Evolutionary conservation across 1,140 invertebrate species (phyloP), one percentile per base, ranked within the genome.

Genomic region (Teleogryllus occipitalis): DNA sequence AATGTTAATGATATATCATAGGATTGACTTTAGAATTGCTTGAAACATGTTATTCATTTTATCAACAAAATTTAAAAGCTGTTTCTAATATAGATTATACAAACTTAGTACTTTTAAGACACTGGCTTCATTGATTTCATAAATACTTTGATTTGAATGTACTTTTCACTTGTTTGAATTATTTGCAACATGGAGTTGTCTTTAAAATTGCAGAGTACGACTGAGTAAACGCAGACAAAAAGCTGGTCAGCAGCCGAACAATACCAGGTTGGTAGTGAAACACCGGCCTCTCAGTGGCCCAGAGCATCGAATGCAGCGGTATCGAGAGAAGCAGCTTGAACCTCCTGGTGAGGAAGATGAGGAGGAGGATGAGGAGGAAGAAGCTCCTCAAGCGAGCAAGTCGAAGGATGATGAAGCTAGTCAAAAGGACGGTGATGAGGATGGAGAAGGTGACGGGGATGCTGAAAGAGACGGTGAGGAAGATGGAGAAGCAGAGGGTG

Each of bases 161-260:
- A 21, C 8, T 8, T 74, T 18, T 74, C 7, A 12, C 0, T 1
- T 21, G 1, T 74, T 18, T 74, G n/a, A 8, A 74, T 27, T 21
- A 10, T 21, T 2, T 75, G 74, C 74, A 27, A n/a, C 47, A 22
- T 18, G 2, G 48, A 47, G 39, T 49, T 78, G 27, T 27, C 27
- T 47, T 39, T 18, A 65, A 14, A 2, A 79, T 82, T 82, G 21
- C 81, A 90, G 96, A 76, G 97, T 98, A 74, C 90, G 96, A 39
- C 87, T 98, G 72, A 98, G 93, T 82, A 98, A 98, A 86, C 89
- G 97, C 78, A 89, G 96, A 74, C 92, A 95, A 80, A 93, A 96
- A 86, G 87, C 88, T 84, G 94, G 87, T 80, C 90, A 86, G 89
- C 90, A 83, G 88, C 89, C 90, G 81, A 93, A 94, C 75, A 95